Conservation (phyloP, 2,888 invertebrate species). For the Hydrotaea diabolus region DNA sequence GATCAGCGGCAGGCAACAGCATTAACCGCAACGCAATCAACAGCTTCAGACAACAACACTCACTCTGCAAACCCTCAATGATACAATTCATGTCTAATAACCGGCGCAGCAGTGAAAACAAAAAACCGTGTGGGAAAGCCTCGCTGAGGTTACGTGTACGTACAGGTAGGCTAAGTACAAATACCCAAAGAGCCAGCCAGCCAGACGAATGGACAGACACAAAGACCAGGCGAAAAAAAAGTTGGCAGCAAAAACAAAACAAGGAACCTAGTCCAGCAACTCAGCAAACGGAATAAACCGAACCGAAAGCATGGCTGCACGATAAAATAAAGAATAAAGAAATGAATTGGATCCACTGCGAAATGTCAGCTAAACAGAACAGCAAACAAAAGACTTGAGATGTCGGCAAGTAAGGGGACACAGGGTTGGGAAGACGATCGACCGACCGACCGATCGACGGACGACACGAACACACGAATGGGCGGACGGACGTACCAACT, state of each 20-base stretch:
- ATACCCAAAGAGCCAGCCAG: not conserved
- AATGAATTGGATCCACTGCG: constrained; percentile 44
- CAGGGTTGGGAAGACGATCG: not conserved
- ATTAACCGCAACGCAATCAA: not conserved
- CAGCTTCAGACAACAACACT: not conserved
- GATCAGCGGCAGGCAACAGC: constrained; percentile 34
- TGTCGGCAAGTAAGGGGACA: constrained; percentile 30
- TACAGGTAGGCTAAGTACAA: constrained; percentile 49
- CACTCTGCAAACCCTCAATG: constrained; percentile 22
- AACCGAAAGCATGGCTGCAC: not conserved
- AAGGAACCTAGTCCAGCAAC: constrained; percentile 18
- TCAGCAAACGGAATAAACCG: constrained; percentile 10
- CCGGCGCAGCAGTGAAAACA: constrained; percentile 13
- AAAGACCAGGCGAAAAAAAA: not conserved
- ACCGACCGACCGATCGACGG: not conserved
- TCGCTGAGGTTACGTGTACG: constrained; percentile 32
- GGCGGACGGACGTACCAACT: not conserved
- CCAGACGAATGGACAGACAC: constrained; percentile 24
- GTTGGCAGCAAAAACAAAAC: not conserved
- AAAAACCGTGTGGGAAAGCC: constrained; percentile 63
- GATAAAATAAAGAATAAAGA: constrained; percentile 35
- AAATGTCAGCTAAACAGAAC: constrained; percentile 51
- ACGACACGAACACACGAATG: not conserved
- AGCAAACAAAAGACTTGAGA: constrained; percentile 43
- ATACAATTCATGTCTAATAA: constrained; percentile 63